Evolutionary conservation across 2,888 invertebrate species (phyloP), one percentile per base, ranked within the genome.

Genomic region (Drosophila borealis): DNA sequence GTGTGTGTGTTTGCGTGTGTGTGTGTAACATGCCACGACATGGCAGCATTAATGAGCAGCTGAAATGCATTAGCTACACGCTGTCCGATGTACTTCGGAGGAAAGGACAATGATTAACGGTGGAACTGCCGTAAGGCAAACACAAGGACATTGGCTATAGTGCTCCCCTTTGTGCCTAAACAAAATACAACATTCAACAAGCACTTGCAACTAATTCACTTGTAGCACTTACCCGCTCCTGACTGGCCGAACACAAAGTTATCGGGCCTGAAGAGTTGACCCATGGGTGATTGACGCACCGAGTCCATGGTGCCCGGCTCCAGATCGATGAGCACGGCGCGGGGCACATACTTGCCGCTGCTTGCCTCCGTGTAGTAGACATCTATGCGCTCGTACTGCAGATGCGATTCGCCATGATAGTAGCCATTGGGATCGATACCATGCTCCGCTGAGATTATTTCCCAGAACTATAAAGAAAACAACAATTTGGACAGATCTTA

Each of bases 261-360:
- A 90, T 98, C 97, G 8, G 97, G 97, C 57, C 96, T 93, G 93
- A 97, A 97, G 70, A 97, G 94, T 89, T 95, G 94, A 0, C 97
- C 97, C 91, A 95, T 96, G 2, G 96, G 95, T 41, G 96, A 95
- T 46, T 96, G 95, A 78, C 97, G 93, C 83, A 97, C 96, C 6
- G 96, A 95, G 91, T 98, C 97, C 96, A 98, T 96, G 14, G 97
- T 97, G 5, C 97, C 97, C 0, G 97, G 96, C 93, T 98, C 98
- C 90, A 98, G 92, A 93, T 98, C 98, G 54, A 97, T 96, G 71
- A 97, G 93, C 34, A 97, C 95, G 0, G 97, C 96, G 13, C 98
- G 94, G 0, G 97, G 97, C 6, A 98, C 97, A 93, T 95, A 98
- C 90, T 96, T 95, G 92, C 94, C 93, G 66, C 94, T 93, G 37